Percentiles rank a stretch among this genome's conserved stretches.
Evolutionary conservation across 2,797 vertebrate genomes (phyloP).

Genomic region (Rhyacichthys aspro): DNA sequence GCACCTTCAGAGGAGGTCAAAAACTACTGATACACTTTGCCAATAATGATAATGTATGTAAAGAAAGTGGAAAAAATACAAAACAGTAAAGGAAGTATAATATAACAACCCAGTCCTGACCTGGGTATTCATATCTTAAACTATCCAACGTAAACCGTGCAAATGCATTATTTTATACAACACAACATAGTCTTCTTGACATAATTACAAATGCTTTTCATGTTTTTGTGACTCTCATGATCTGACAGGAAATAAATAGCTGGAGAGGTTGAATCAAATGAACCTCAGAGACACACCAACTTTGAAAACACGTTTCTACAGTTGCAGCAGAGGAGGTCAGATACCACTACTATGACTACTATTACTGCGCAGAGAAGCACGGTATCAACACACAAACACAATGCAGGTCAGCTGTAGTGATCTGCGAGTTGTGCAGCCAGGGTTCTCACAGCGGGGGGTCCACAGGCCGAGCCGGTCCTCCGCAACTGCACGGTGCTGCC

Average conservation of each 20-base stretch:
- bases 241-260: slow-evolving; percentile 43
- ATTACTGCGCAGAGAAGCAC: slow-evolving; percentile 30
- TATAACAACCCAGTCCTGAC: slow-evolving; percentile 1
- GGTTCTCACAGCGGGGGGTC: slow-evolving; percentile 63
- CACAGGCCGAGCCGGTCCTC: slow-evolving; percentile 57
- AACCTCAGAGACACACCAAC: slow-evolving; percentile 48
- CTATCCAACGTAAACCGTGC: neutral
- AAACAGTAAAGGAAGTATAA: slow-evolving; percentile 3
- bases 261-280: slow-evolving; percentile 18
- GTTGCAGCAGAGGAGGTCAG: slow-evolving; percentile 54
- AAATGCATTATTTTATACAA: too few species aligned
- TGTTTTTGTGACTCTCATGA: slow-evolving; percentile 20
- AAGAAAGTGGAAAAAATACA: neutral
- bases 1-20: slow-evolving; percentile 34
- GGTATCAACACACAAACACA: slow-evolving; percentile 36
- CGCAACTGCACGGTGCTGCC: slow-evolving; percentile 63
- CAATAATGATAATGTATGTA: neutral
- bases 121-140: neutral
- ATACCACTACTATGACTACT: slow-evolving; percentile 40
- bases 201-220: slow-evolving; percentile 22
- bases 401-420: slow-evolving; percentile 56
- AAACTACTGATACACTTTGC: slow-evolving; percentile 1
- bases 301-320: slow-evolving; percentile 60
- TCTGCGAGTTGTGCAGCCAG: slow-evolving; percentile 56
- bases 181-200: too few species aligned